Evolutionary conservation across 2,113 vertebrate species (phyloP), one percentile per base, ranked within the genome.

Genomic region (Eulemur rufifrons): DNA sequence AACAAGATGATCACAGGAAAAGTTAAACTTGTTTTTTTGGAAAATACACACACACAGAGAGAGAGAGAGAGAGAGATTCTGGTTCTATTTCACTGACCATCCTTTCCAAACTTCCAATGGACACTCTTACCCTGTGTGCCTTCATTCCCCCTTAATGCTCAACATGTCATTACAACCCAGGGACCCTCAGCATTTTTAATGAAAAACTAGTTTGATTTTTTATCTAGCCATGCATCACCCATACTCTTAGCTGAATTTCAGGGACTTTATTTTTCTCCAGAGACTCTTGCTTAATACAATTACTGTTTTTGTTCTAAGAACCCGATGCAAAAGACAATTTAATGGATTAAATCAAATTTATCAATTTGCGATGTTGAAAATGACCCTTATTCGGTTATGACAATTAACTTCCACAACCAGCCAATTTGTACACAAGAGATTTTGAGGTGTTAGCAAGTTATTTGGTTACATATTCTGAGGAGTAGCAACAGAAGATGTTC

Each of bases 281-380:
- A 47, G n/a, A 71, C 21, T 52, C 42, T 76, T 94, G 54, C 64
- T 88, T 93, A 77, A 80, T 74, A 34, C 20, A 83, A 15, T 50
- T n/a, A 88, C 73, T 82, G 47, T 77, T 97, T 45, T 32, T 45
- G 4, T 89, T 89, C 69, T 80, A 78, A 93, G 42, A 95, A 83
- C 21, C 63, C 13, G 34, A 80, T 85, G 34, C 54, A 92, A 93
- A 97, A 94, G 95, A 93, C 37, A 94, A 61, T 86, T 83, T 97
- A 94, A 74, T 61, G n/a, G 42, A 92, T 61, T 73, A 86, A 92
- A 77, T 84, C 27, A 71, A 94, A 89, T 52, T 15, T 45, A 77
- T 97, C 76, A 92, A 87, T 89, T 92, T 93, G 39, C 39, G 78
- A 50, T 89, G 59, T 64, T 95, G 91, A 94, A 97, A 96, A 97